phyloP scores from a whole-genome alignment of 2,888 invertebrate species.

The Monoplex corrugatus region DNA sequence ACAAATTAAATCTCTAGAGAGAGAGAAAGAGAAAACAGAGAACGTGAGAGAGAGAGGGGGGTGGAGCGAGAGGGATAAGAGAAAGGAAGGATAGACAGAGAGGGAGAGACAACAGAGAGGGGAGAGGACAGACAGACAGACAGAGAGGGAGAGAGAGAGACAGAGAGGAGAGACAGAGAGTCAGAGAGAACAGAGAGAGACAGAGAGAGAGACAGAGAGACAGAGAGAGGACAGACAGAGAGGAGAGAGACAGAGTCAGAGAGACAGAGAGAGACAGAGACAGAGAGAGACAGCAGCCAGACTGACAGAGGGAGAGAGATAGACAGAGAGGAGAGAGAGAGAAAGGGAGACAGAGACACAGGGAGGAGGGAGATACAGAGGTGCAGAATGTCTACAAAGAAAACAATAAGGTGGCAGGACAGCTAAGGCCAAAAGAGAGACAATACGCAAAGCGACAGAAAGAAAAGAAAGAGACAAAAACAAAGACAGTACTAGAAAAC shows the following conservation, averaged over 20 bases:
- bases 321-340: conserved; percentile 25
- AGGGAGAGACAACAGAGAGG: too few species aligned
- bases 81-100: neutral
- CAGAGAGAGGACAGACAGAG: neutral
- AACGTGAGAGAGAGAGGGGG: neutral
- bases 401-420: too few species aligned
- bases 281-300: conserved; percentile 41
- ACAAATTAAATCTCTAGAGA: too few species aligned
- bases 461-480: too few species aligned
- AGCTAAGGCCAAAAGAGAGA: too few species aligned
- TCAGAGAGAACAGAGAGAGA: neutral
- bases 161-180: neutral
- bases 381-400: too few species aligned
- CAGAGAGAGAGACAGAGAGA: neutral
- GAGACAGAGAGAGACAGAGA: conserved; percentile 39
- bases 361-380: neutral
- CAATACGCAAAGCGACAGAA: too few species aligned
- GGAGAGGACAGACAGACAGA: too few species aligned
- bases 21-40: too few species aligned
- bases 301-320: neutral
- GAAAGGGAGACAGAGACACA: neutral
- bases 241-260: neutral
- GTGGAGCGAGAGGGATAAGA: neutral
- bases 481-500: too few species aligned
- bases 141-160: conserved; percentile 2